Conservation (phyloP, 2,888 invertebrate genomes). For the Endotricha flammealis region DNA sequence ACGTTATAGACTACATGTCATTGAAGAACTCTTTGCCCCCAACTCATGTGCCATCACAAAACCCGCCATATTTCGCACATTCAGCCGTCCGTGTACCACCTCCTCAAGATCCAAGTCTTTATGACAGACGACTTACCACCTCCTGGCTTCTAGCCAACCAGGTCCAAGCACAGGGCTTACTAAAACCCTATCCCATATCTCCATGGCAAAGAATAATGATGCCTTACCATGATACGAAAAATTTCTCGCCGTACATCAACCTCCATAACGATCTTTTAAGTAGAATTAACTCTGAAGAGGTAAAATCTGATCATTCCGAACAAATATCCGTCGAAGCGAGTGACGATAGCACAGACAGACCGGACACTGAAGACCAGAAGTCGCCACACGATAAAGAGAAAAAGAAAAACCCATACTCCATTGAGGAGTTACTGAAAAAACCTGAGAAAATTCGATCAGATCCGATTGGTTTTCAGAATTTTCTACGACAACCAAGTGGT, state of each 20-base stretch:
- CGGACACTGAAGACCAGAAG: slow-evolving; percentile 59
- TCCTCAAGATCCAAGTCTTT: slow-evolving; percentile 52
- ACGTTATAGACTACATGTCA: slow-evolving; percentile 68
- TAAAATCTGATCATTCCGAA: slow-evolving; percentile 63
- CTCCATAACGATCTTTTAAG: slow-evolving; percentile 56
- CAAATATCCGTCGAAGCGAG: slow-evolving; percentile 77
- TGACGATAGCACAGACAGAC: slow-evolving; percentile 79
- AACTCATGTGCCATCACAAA: slow-evolving; percentile 40
- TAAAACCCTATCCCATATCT: slow-evolving; percentile 72
- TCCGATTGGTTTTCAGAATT: slow-evolving; percentile 58
- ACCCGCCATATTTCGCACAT: slow-evolving; percentile 62
- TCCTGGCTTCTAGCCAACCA: slow-evolving; percentile 77
- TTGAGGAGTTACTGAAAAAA: slow-evolving; percentile 90
- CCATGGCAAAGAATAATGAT: slow-evolving; percentile 80
- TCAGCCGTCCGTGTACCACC: slow-evolving; percentile 61
- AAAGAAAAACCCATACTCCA: slow-evolving; percentile 91
- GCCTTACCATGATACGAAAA: slow-evolving; percentile 68
- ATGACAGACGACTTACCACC: slow-evolving; percentile 73
- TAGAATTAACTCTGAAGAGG: slow-evolving; percentile 59
- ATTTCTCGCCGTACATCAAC: slow-evolving; percentile 58
- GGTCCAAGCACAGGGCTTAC: slow-evolving; percentile 64
- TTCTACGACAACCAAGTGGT: slow-evolving; percentile 78
- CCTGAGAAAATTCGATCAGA: slow-evolving; percentile 80
- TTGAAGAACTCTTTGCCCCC: slow-evolving; percentile 53
- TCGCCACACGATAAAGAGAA: slow-evolving; percentile 61